Conservation (phyloP, 2,113 vertebrate genomes). For the Xerus inauris region DNA sequence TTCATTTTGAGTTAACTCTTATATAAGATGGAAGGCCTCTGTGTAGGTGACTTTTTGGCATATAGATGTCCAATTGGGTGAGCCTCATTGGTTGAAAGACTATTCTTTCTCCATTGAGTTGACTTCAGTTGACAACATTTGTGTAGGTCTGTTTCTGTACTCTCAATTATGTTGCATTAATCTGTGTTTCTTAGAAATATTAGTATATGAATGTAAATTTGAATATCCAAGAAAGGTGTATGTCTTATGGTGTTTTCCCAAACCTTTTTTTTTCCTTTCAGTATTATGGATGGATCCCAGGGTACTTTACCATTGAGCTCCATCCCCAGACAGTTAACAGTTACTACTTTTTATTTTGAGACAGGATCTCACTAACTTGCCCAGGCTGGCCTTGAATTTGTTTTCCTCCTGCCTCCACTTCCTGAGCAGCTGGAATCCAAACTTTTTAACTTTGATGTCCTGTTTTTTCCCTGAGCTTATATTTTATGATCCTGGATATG, state of each 20-base stretch:
- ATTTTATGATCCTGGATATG: background rate
- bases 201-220: background rate
- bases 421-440: background rate
- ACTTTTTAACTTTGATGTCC: background rate
- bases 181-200: background rate
- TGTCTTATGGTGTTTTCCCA: background rate
- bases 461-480: background rate
- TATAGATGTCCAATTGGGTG: background rate
- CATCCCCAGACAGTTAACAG: too few relatives aligned
- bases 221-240: background rate
- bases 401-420: too few relatives aligned
- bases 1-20: background rate
- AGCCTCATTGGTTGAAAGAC: background rate
- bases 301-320: too few relatives aligned
- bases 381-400: too few relatives aligned
- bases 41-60: background rate
- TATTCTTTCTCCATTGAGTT: background rate
- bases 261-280: too few relatives aligned
- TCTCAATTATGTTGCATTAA: background rate
- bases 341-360: too few relatives aligned
- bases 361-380: too few relatives aligned
- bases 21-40: background rate
- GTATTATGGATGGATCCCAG: too few relatives aligned
- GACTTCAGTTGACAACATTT: background rate
- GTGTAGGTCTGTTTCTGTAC: background rate